These are phyloP conservation scores for Pandemis corylana DNA, from an alignment of 2,888 invertebrate species.

Conservation along the genomic window DNA sequence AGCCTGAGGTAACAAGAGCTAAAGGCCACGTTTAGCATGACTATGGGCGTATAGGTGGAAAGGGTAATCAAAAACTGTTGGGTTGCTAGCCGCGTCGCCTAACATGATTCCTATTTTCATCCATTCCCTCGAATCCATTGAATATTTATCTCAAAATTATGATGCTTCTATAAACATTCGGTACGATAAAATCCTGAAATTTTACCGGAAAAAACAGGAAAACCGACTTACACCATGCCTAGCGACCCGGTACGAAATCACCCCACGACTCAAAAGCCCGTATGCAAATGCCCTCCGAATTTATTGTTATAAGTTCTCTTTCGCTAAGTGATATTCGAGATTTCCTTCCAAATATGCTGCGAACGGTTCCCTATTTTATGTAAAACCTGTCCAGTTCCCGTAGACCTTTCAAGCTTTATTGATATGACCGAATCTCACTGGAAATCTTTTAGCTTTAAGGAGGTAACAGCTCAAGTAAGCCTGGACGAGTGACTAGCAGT, in stretches of 20 bases:
- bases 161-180: constrained; percentile 17
- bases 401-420: constrained; percentile 47
- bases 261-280: constrained; percentile 66
- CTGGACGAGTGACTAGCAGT: constrained; percentile 52
- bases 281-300: constrained; percentile 80
- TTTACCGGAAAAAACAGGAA: constrained; percentile 55
- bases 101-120: too few species aligned
- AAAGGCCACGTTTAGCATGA: too few species aligned
- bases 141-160: neutral
- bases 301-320: constrained; percentile 79
- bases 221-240: constrained; percentile 63
- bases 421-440: constrained; percentile 31
- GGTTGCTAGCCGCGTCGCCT: too few species aligned
- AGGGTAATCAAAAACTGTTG: too few species aligned
- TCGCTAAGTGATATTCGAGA: constrained; percentile 81
- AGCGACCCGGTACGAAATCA: constrained; percentile 72
- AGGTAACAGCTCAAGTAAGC: constrained; percentile 48
- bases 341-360: constrained; percentile 71
- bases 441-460: constrained; percentile 36
- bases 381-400: constrained; percentile 52
- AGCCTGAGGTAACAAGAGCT: too few species aligned
- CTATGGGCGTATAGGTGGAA: too few species aligned
- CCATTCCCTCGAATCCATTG: neutral
- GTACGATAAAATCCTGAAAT: constrained; percentile 29
- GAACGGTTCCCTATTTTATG: constrained; percentile 64